A percentile compares a stretch with the other conserved stretches of the same genome.
Evolutionary conservation across 2,113 vertebrate genomes (phyloP).

Genomic region (Erythrolamprus reginae): DNA sequence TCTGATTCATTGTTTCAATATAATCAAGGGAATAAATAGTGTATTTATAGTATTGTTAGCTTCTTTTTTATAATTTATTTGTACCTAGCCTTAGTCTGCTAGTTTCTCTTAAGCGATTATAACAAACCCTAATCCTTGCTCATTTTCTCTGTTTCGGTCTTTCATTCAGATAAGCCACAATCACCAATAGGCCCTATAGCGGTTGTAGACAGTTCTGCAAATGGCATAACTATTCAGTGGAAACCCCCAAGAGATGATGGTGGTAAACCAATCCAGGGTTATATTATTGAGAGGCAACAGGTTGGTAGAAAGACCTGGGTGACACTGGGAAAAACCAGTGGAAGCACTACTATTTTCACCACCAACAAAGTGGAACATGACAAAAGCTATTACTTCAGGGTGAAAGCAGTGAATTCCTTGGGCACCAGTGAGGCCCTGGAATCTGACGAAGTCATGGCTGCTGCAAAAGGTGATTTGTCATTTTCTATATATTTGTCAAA

Average conservation of each 20-base stretch:
- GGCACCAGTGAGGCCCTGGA: conserved; percentile 74
- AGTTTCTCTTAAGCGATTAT: background rate
- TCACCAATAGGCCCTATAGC: conserved; percentile 80
- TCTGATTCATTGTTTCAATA: background rate
- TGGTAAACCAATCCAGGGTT: conserved; percentile 72
- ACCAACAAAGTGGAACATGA: conserved; percentile 72
- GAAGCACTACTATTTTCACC: conserved; percentile 68
- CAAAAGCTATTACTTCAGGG: conserved; percentile 78
- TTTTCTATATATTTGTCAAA: background rate
- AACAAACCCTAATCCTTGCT: background rate
- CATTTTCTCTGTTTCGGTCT: background rate
- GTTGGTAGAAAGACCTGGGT: conserved; percentile 72
- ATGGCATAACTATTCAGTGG: conserved; percentile 75
- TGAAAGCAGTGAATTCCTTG: conserved; percentile 76
- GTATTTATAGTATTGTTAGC: background rate
- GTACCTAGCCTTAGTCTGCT: background rate
- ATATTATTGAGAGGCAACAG: conserved; percentile 75
- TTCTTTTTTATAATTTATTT: background rate
- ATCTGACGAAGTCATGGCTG: conserved; percentile 75
- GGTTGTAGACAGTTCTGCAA: conserved; percentile 62
- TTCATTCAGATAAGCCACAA: conserved; percentile 72
- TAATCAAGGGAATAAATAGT: background rate
- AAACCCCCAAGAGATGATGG: conserved; percentile 75
- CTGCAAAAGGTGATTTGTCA: conserved; percentile 71
- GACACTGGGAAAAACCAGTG: conserved; percentile 68